Conservation (phyloP, 2,797 vertebrate species). For the Coregonus suidteri region DNA sequence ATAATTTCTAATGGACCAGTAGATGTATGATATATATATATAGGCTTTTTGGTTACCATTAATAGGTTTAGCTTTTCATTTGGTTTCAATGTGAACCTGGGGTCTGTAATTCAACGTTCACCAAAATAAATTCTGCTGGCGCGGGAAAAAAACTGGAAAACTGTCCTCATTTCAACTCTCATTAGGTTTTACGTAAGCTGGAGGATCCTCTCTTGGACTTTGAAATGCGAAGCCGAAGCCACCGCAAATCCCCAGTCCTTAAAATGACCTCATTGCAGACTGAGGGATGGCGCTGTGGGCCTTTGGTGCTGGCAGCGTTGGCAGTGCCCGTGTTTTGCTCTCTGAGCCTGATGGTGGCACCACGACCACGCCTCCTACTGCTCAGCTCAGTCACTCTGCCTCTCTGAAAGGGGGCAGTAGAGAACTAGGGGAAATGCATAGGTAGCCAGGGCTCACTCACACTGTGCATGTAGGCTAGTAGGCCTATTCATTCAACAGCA, state of each 20-base stretch:
- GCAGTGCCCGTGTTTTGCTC: constrained; percentile 20
- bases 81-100: not conserved
- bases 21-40: too few species aligned
- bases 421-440: constrained; percentile 42
- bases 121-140: not conserved
- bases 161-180: constrained; percentile 20
- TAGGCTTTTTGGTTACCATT: not conserved
- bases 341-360: constrained; percentile 18
- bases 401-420: constrained; percentile 64
- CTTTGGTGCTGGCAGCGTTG: constrained; percentile 2
- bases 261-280: constrained; percentile 64
- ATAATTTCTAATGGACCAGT: not conserved
- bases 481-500: constrained; percentile 11
- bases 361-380: not conserved
- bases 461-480: not conserved
- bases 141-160: constrained; percentile 15
- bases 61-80: not conserved
- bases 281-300: constrained; percentile 34
- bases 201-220: constrained; percentile 37
- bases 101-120: not conserved
- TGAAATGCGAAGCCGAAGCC: constrained; percentile 31
- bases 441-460: not conserved
- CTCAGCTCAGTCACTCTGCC: not conserved
- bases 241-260: constrained; percentile 56
- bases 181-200: constrained; percentile 20